phyloP scores from a whole-genome alignment of 1,140 invertebrate genomes.

The Pogonomyrmex californicus region DNA sequence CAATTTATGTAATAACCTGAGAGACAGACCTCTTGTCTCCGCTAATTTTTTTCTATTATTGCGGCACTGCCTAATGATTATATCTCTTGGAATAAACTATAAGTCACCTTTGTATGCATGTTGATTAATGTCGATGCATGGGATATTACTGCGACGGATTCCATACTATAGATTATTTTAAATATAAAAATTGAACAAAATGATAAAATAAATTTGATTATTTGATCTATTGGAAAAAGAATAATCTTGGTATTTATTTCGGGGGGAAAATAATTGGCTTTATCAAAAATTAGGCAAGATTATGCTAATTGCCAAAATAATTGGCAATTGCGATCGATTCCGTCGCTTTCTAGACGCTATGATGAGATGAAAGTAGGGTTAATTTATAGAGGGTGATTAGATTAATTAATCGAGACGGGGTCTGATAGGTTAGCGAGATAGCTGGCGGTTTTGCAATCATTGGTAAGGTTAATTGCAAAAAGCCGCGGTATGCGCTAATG shows the following conservation, averaged over 20 bases:
- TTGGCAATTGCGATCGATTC: constrained; percentile 53
- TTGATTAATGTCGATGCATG: neutral
- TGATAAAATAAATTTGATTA: neutral
- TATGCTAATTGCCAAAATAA: constrained; percentile 61
- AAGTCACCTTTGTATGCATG: neutral
- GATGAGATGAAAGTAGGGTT: constrained; percentile 59
- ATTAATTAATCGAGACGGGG: constrained; percentile 68
- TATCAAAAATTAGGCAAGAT: constrained; percentile 33
- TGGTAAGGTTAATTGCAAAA: constrained; percentile 66
- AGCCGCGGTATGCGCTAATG: constrained; percentile 32
- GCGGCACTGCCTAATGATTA: neutral
- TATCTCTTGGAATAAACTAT: neutral
- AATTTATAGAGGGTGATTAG: constrained; percentile 62
- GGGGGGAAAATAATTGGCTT: constrained; percentile 7
- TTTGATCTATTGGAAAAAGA: neutral
- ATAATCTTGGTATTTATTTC: neutral
- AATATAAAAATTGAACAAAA: neutral
- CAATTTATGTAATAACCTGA: constrained; percentile 31
- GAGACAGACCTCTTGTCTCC: constrained; percentile 6
- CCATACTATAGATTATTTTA: neutral
- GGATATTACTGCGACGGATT: neutral
- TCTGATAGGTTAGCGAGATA: constrained; percentile 56
- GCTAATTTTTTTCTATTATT: constrained; percentile 8
- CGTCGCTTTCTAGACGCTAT: constrained; percentile 64
- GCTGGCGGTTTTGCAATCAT: constrained; percentile 34